A percentile compares a stretch with the other conserved stretches of the same genome.
Conservation (phyloP, 2,113 vertebrate species). For the Psettodes erumei region DNA sequence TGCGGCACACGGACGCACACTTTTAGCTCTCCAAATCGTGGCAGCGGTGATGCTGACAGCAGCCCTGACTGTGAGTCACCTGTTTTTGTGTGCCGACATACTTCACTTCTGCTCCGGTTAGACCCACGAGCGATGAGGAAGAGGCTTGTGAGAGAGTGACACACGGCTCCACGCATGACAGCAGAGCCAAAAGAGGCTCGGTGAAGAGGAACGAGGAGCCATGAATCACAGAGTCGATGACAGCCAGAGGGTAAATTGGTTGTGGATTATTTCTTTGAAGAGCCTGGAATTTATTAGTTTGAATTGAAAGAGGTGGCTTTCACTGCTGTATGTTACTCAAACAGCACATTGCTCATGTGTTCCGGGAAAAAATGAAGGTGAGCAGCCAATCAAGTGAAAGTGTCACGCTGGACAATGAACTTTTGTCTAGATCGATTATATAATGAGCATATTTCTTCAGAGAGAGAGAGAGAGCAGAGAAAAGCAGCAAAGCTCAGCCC, state of each 20-base stretch:
- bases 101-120: conserved; percentile 52
- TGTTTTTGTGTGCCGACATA: conserved; percentile 33
- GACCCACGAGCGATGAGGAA: conserved; percentile 40
- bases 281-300: conserved; percentile 38
- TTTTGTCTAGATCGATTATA: not conserved
- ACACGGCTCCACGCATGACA: conserved; percentile 59
- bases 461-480: too few species aligned
- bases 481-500: not conserved
- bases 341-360: conserved; percentile 1
- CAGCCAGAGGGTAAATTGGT: not conserved
- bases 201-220: conserved; percentile 40
- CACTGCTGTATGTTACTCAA: not conserved
- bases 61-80: conserved; percentile 66
- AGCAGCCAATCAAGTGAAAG: conserved; percentile 2
- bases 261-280: conserved; percentile 12
- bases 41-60: conserved; percentile 39
- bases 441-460: too few species aligned
- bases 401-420: not conserved
- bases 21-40: conserved; percentile 43
- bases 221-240: conserved; percentile 48
- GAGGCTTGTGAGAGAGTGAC: conserved; percentile 66
- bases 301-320: conserved; percentile 36
- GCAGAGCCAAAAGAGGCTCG: conserved; percentile 36
- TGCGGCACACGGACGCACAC: conserved; percentile 26
- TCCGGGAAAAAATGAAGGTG: not conserved